Conservation (phyloP, 1,140 invertebrate species). For the Drosophila nasuta region DNA sequence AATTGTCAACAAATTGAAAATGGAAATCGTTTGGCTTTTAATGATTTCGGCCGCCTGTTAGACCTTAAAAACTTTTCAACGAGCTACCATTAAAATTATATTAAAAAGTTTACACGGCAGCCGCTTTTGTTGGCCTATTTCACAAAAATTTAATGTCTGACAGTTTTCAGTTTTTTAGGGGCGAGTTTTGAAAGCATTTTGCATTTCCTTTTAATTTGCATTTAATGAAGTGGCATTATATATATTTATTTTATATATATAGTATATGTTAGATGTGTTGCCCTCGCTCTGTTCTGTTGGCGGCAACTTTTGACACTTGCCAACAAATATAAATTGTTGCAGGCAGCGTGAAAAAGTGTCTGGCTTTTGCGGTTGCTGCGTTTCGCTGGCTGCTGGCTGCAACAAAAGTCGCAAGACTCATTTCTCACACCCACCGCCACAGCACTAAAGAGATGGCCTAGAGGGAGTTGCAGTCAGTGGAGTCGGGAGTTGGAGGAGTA, state of each 20-base stretch:
- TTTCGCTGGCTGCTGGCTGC: conserved; percentile 19
- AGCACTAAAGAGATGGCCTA: conserved; percentile 31
- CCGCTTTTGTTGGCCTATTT: conserved; percentile 43
- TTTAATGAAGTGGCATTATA: conserved; percentile 50
- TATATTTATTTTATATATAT: background rate
- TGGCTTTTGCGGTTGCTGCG: conserved; percentile 65
- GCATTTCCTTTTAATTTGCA: conserved; percentile 56
- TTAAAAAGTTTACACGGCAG: conserved; percentile 70
- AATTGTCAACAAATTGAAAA: conserved; percentile 76
- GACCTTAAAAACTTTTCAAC: conserved; percentile 20
- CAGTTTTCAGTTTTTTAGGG: conserved; percentile 23
- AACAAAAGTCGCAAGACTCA: conserved; percentile 72
- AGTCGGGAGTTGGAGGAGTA: background rate
- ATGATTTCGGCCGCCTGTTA: conserved; percentile 55
- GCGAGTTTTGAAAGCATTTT: conserved; percentile 7
- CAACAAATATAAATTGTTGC: conserved; percentile 75
- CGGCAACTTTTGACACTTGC: conserved; percentile 70
- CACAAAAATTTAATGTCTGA: conserved; percentile 38
- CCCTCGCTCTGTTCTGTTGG: conserved; percentile 1
- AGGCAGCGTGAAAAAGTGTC: conserved; percentile 74
- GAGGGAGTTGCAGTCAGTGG: background rate
- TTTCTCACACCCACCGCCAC: conserved; percentile 60
- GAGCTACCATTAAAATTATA: conserved; percentile 71
- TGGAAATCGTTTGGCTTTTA: conserved; percentile 61
- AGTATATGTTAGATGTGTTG: conserved; percentile 14